Evolutionary conservation across 64 coral and sea anemone genomes (phyloP), one percentile per base, ranked within the genome.

Genomic region (Exaiptasia diaphana): DNA sequence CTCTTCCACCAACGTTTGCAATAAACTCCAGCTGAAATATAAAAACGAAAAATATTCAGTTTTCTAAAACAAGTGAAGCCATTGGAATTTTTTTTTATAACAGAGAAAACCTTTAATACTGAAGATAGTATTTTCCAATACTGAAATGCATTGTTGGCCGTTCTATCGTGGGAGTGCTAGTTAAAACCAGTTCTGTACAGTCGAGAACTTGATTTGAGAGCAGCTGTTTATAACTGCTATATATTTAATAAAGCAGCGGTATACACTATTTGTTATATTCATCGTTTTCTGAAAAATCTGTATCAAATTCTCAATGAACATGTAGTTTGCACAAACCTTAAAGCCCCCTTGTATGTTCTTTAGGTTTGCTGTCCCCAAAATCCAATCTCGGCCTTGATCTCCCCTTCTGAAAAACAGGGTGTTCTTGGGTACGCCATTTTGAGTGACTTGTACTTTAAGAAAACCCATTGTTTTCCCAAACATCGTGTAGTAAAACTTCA

Each of bases 401-500:
- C 82, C 82, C 4, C 17, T n/a, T 52, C 48, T 64, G 1, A 0
- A 2, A 52, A 86, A 86, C 11, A 74, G 5, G 2, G 29, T 57
- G 4, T 10, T 0, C 20, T 27, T 40, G 13, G 17, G 3, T 44
- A 40, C 3, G 1, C 71, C 56, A 17, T 14, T 8, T 61, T 13
- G 3, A 15, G 26, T 35, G 40, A 86, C 4, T 14, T 3, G 11
- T 9, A 86, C 54, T 50, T 12, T 15, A 1, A 86, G 55, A 32
- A 52, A 59, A 26, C 82, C 82, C 57, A 78, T 87, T 35, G 34
- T 68, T 28, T 78, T 65, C 2, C 85, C 85, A 71, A 69, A 87
- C 85, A 87, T 87, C 18, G 6, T 54, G 42, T 87, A 87, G 49
- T 79, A 78, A 38, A 87, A 87, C 17, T 76, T 77, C 25, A 87